Percentiles rank a stretch among this genome's conserved stretches.
Evolutionary conservation across 2,888 invertebrate species (phyloP).

Genomic region (Malthinus seriepunctatus): DNA sequence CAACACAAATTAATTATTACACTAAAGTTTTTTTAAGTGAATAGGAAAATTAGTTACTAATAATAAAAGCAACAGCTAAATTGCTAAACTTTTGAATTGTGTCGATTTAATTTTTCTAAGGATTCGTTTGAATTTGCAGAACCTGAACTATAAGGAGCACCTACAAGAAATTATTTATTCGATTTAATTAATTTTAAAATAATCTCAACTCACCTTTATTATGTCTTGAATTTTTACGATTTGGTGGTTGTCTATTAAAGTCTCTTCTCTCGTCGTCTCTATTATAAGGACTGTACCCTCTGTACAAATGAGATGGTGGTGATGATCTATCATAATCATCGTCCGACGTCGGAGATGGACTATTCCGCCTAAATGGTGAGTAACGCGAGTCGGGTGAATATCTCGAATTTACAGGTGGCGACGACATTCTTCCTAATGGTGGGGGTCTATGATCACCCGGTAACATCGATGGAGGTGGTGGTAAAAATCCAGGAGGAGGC

Average conservation of each 20-base stretch:
- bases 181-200: neutral
- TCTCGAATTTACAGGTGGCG: slow-evolving; percentile 57
- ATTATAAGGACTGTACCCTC: slow-evolving; percentile 52
- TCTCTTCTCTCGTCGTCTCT: slow-evolving; percentile 46
- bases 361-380: slow-evolving; percentile 61
- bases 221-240: slow-evolving; percentile 43
- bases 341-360: slow-evolving; percentile 61
- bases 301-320: slow-evolving; percentile 54
- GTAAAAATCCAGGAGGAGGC: slow-evolving; percentile 54
- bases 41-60: slow-evolving; percentile 9
- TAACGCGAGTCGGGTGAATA: slow-evolving; percentile 59
- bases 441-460: slow-evolving; percentile 60
- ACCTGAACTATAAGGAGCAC: slow-evolving; percentile 59
- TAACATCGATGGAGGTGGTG: slow-evolving; percentile 53
- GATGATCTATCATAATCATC: slow-evolving; percentile 72
- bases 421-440: slow-evolving; percentile 60
- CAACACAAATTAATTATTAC: neutral
- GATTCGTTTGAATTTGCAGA: slow-evolving; percentile 67
- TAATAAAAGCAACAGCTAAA: slow-evolving; percentile 38
- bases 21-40: neutral
- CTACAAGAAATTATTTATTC: slow-evolving; percentile 47
- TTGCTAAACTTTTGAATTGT: slow-evolving; percentile 46
- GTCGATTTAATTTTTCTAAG: slow-evolving; percentile 50
- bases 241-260: slow-evolving; percentile 43
- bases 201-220: slow-evolving; percentile 41